Percentiles rank a stretch among this genome's conserved stretches.
Conservation (phyloP, 2,888 invertebrate genomes). For the Xestobium rufovillosum region DNA sequence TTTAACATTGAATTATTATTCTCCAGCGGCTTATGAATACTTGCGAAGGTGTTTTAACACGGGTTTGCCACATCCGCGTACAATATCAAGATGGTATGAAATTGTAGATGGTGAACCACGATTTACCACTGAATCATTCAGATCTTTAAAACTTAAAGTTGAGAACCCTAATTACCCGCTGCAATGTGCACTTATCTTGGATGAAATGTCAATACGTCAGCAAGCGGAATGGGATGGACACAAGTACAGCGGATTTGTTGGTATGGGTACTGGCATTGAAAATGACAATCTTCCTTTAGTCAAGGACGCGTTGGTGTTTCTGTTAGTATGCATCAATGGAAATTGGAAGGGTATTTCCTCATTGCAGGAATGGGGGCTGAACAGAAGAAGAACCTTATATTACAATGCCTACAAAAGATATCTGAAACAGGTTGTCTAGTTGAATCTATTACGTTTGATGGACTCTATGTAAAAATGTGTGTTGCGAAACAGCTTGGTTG, state of each 20-base stretch:
- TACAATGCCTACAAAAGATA: background rate
- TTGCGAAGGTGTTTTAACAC: conserved; percentile 26
- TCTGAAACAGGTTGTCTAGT: background rate
- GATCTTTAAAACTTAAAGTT: conserved; percentile 19
- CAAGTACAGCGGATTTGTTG: conserved; percentile 19
- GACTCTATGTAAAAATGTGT: background rate
- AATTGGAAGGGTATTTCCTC: conserved; percentile 34
- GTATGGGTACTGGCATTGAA: conserved; percentile 18
- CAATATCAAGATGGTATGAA: conserved; percentile 27
- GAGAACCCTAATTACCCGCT: conserved; percentile 16
- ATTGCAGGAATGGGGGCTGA: conserved; percentile 24
- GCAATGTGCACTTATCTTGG: conserved; percentile 23
- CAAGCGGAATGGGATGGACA: conserved; percentile 21
- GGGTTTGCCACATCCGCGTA: conserved; percentile 28
- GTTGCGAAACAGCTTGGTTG: background rate
- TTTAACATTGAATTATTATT: conserved; percentile 22
- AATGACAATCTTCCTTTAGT: conserved; percentile 12
- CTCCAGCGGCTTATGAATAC: conserved; percentile 27
- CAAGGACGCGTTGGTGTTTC: conserved; percentile 28
- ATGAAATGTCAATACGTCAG: conserved; percentile 28
- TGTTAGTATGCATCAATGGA: conserved; percentile 28
- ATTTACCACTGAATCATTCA: conserved; percentile 27
- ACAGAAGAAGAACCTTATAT: conserved; percentile 21
- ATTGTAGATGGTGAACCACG: conserved; percentile 27
- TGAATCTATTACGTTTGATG: background rate